Evolutionary conservation across 2,113 vertebrate genomes (phyloP).

Genomic region (Galeopterus variegatus): DNA sequence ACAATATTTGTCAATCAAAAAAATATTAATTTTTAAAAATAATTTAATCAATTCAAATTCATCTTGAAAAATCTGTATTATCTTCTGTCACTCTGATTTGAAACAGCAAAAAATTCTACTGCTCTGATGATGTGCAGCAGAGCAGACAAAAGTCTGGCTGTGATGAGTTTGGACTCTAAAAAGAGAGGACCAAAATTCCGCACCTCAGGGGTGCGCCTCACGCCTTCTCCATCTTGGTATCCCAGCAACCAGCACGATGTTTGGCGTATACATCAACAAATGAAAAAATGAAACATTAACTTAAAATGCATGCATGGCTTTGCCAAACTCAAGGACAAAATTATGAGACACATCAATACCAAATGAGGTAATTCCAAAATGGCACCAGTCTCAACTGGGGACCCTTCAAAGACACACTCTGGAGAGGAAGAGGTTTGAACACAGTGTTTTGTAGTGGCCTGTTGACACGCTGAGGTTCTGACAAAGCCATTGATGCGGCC

Average conservation of each 20-base stretch:
- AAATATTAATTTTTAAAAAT: not conserved
- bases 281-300: not conserved
- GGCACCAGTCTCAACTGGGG: slow-evolving; percentile 28
- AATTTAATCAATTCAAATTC: not conserved
- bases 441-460: not conserved
- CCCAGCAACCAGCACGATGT: not conserved
- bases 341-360: slow-evolving; percentile 19
- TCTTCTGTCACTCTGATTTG: not conserved
- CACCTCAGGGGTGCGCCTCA: not conserved
- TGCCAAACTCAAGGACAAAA: slow-evolving; percentile 69
- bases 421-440: not conserved
- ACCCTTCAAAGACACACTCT: not conserved
- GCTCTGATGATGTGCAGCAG: not conserved
- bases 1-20: not conserved
- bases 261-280: not conserved
- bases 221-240: not conserved
- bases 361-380: slow-evolving; percentile 50
- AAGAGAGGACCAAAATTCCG: not conserved
- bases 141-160: not conserved
- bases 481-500: not conserved
- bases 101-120: not conserved
- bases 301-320: not conserved
- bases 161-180: not conserved
- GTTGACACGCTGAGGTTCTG: not conserved
- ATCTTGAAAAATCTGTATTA: not conserved